Evolutionary conservation across 2,797 vertebrate species (phyloP).

Genomic region (Loris lydekkerianus): DNA sequence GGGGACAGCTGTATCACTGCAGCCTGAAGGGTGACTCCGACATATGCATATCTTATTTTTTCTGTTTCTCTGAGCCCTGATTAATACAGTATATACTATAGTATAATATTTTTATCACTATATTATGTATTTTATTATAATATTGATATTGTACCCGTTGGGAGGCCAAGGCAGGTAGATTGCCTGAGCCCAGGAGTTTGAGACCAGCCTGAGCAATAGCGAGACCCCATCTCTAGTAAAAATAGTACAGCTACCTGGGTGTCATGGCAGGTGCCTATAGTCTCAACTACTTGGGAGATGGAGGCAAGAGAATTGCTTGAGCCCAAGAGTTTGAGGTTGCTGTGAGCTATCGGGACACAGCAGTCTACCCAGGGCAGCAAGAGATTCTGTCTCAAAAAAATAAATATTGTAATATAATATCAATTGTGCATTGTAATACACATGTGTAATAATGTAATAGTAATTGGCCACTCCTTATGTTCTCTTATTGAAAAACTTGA

Average conservation of each 20-base stretch:
- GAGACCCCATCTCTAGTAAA: too few relatives aligned
- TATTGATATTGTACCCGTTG: not conserved
- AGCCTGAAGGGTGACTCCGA: not conserved
- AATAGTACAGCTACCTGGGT: too few relatives aligned
- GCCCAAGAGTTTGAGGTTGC: too few relatives aligned
- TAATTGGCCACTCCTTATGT: not conserved
- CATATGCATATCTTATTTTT: not conserved
- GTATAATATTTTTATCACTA: not conserved
- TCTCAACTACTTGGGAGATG: too few relatives aligned
- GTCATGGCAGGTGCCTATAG: too few relatives aligned
- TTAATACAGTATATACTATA: not conserved
- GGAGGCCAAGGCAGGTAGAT: too few relatives aligned
- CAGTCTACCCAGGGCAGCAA: too few relatives aligned
- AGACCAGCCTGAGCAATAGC: too few relatives aligned
- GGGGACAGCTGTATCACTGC: not conserved
- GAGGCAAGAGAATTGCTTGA: too few relatives aligned
- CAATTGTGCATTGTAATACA: not conserved
- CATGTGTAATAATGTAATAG: not conserved
- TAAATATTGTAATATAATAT: not conserved
- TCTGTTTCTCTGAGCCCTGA: not conserved
- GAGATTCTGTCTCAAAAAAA: too few relatives aligned
- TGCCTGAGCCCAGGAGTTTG: too few relatives aligned
- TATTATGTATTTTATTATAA: not conserved
- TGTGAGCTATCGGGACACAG: too few relatives aligned
- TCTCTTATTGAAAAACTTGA: not conserved